phyloP scores from a whole-genome alignment of 1,140 invertebrate genomes.

The Akabosia matsudoensis region DNA sequence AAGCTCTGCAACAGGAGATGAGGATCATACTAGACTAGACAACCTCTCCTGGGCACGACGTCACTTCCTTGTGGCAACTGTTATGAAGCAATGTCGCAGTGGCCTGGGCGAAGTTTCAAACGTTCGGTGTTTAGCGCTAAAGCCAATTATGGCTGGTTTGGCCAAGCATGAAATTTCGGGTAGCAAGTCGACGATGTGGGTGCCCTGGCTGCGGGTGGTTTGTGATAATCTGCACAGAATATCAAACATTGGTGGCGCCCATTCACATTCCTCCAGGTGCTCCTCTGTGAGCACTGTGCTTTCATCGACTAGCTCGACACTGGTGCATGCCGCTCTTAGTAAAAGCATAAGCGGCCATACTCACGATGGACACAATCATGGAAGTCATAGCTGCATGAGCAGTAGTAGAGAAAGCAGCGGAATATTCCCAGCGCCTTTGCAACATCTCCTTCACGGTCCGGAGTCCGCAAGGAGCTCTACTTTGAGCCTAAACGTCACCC shows the following conservation, averaged over 20 bases:
- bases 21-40: conserved; percentile 42
- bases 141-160: conserved; percentile 42
- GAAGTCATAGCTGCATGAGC: neutral
- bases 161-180: conserved; percentile 32
- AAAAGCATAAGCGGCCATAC: conserved; percentile 33
- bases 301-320: conserved; percentile 38
- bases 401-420: neutral
- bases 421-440: conserved; percentile 7
- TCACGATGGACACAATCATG: conserved; percentile 38
- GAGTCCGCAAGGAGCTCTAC: conserved; percentile 38
- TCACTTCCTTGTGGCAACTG: conserved; percentile 43
- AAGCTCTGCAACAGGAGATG: conserved; percentile 39
- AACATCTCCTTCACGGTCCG: conserved; percentile 16
- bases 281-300: conserved; percentile 45
- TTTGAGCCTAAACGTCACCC: conserved; percentile 37
- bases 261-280: conserved; percentile 42
- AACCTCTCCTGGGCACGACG: conserved; percentile 38
- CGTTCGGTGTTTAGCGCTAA: conserved; percentile 43
- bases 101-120: conserved; percentile 45
- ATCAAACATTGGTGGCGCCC: conserved; percentile 26
- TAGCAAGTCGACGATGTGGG: conserved; percentile 37
- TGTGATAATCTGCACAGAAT: conserved; percentile 46
- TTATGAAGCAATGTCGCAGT: conserved; percentile 45
- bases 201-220: conserved; percentile 46
- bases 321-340: conserved; percentile 42